A percentile compares a stretch with the other conserved stretches of the same genome.
Conservation (phyloP, 2,113 vertebrate species). For the Leucosticte australis region DNA sequence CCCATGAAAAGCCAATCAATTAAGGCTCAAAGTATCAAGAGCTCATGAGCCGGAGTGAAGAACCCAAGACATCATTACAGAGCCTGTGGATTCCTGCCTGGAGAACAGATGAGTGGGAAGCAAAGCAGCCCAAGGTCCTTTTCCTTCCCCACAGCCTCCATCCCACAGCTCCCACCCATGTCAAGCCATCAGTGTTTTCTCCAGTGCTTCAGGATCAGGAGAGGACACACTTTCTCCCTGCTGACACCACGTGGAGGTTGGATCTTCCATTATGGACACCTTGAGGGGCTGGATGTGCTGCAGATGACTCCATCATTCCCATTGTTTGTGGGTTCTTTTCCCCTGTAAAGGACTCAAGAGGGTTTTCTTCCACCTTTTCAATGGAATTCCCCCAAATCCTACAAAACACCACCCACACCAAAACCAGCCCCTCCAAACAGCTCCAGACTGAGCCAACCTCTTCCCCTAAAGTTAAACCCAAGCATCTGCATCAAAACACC, state of each 20-base stretch:
- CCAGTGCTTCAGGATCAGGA: background rate
- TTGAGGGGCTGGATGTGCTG: background rate
- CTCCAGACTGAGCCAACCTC: background rate
- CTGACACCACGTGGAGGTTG: background rate
- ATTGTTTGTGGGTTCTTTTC: too few species aligned
- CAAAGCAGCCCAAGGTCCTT: constrained; percentile 7
- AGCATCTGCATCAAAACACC: constrained; percentile 21
- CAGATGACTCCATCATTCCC: background rate
- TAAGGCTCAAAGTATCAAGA: constrained; percentile 50
- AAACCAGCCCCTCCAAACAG: background rate
- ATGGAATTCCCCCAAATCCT: background rate
- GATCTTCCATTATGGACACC: background rate
- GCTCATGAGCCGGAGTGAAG: constrained; percentile 45
- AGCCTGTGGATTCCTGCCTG: constrained; percentile 64
- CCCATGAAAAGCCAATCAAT: constrained; percentile 73
- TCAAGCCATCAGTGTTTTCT: background rate
- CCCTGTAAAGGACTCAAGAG: background rate
- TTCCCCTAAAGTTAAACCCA: background rate
- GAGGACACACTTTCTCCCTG: background rate
- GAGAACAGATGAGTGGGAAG: constrained; percentile 18
- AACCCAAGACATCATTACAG: constrained; percentile 60
- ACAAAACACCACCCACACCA: background rate
- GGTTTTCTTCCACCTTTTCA: background rate
- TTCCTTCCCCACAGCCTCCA: background rate
- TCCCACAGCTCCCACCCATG: background rate